These are phyloP conservation scores for Sipha maydis DNA, from an alignment of 2,888 invertebrate species.

Conservation along the genomic window DNA sequence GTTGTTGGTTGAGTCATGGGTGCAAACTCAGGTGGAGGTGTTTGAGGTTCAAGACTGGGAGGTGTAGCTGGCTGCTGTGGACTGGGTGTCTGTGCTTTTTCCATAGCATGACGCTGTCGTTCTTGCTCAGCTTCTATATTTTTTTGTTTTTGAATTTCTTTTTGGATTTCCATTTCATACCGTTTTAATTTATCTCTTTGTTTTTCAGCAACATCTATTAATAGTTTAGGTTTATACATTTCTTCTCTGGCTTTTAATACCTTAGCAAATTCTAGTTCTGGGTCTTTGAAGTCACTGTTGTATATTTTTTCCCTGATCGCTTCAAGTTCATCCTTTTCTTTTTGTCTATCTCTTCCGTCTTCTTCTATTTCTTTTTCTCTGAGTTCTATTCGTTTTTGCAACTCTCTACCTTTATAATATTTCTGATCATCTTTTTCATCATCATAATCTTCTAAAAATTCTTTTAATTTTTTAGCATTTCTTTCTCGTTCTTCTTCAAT, in stretches of 20 bases:
- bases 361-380: slow-evolving; percentile 92
- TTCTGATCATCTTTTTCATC: slow-evolving; percentile 97
- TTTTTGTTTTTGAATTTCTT: slow-evolving; percentile 66
- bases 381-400: slow-evolving; percentile 89
- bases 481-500: slow-evolving; percentile 87
- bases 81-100: slow-evolving; percentile 44
- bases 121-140: slow-evolving; percentile 67
- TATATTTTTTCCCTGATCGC: slow-evolving; percentile 83
- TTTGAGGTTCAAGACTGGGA: slow-evolving; percentile 66
- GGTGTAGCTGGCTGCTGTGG: slow-evolving; percentile 55
- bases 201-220: slow-evolving; percentile 72
- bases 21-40: slow-evolving; percentile 65
- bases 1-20: slow-evolving; percentile 46
- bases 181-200: slow-evolving; percentile 67
- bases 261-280: slow-evolving; percentile 76
- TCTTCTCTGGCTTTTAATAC: slow-evolving; percentile 82
- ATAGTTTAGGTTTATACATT: slow-evolving; percentile 83
- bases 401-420: slow-evolving; percentile 93
- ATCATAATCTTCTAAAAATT: slow-evolving; percentile 99
- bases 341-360: slow-evolving; percentile 89
- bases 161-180: slow-evolving; percentile 66
- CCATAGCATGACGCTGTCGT: slow-evolving; percentile 66
- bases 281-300: slow-evolving; percentile 74
- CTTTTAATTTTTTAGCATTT: slow-evolving; percentile 93
- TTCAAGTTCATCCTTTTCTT: slow-evolving; percentile 88